Percentiles rank a stretch among this genome's conserved stretches.
Evolutionary conservation across 2,113 vertebrate genomes (phyloP).

Genomic region (Lathamus discolor): DNA sequence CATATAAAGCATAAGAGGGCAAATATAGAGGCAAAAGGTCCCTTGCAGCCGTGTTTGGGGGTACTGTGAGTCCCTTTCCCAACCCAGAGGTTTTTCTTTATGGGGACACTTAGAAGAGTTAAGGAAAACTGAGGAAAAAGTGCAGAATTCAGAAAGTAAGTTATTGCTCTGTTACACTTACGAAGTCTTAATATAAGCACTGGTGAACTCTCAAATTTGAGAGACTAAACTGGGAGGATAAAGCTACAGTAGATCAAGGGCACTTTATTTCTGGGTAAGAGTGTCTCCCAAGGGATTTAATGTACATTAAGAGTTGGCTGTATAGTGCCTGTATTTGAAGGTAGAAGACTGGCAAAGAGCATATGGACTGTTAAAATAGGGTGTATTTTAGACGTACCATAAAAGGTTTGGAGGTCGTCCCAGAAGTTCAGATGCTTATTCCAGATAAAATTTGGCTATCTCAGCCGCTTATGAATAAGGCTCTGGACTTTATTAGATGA

Average conservation of each 20-base stretch:
- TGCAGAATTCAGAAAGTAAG: conserved; percentile 2
- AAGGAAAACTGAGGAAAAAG: conserved; percentile 1
- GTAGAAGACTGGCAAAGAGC: conserved; percentile 11
- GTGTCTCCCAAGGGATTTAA: conserved; percentile 32
- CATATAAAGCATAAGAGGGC: not conserved
- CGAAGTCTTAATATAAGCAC: not conserved
- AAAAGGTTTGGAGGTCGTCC: conserved; percentile 54
- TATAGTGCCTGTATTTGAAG: not conserved
- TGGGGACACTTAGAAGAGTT: not conserved
- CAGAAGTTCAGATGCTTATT: conserved; percentile 45
- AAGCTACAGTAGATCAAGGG: conserved; percentile 41
- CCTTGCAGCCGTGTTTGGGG: not conserved
- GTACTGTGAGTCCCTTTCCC: not conserved
- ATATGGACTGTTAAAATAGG: conserved; percentile 20
- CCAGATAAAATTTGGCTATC: conserved; percentile 43
- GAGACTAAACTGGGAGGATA: not conserved
- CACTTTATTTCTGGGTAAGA: conserved; percentile 27
- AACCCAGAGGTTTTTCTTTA: not conserved
- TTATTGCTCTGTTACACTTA: conserved; percentile 28
- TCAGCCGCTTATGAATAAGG: not conserved
- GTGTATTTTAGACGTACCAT: conserved; percentile 10
- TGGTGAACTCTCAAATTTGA: conserved; percentile 17
- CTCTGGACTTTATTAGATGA: conserved; percentile 30
- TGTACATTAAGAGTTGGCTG: conserved; percentile 11
- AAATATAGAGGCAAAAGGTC: not conserved